Evolutionary conservation across 2,888 invertebrate genomes (phyloP).

Genomic region (Drosophila anceps): DNA sequence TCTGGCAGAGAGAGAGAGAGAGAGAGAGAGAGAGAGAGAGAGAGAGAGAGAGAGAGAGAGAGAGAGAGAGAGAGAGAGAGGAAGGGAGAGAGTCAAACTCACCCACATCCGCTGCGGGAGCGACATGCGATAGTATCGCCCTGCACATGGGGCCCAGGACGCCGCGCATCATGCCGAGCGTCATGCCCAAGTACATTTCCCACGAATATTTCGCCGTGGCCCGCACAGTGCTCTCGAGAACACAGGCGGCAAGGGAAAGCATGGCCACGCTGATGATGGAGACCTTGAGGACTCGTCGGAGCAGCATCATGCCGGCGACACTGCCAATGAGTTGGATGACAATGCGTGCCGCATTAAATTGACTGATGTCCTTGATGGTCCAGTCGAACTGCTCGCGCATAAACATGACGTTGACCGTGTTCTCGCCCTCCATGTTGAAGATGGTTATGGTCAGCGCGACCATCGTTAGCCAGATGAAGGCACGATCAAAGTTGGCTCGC

Average conservation of each 20-base stretch:
- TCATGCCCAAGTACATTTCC: conserved; percentile 83
- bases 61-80: too few species aligned
- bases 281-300: conserved; percentile 85
- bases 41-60: too few species aligned
- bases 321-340: conserved; percentile 87
- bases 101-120: conserved; percentile 85
- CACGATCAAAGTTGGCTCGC: conserved; percentile 83
- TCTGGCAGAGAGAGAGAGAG: neutral
- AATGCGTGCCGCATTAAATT: conserved; percentile 86
- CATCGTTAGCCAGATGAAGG: conserved; percentile 85
- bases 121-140: conserved; percentile 84
- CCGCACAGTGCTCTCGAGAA: conserved; percentile 83
- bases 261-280: conserved; percentile 83
- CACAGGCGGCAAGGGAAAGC: conserved; percentile 79
- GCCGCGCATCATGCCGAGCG: conserved; percentile 82
- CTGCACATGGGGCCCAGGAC: conserved; percentile 85
- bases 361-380: conserved; percentile 82
- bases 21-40: neutral
- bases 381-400: conserved; percentile 83
- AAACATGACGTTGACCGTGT: conserved; percentile 86
- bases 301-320: conserved; percentile 87
- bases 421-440: conserved; percentile 84
- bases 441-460: conserved; percentile 81
- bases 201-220: conserved; percentile 82
- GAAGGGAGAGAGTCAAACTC: conserved; percentile 45